Conservation (phyloP, 1,140 invertebrate genomes). For the Meloidogyne exigua region DNA sequence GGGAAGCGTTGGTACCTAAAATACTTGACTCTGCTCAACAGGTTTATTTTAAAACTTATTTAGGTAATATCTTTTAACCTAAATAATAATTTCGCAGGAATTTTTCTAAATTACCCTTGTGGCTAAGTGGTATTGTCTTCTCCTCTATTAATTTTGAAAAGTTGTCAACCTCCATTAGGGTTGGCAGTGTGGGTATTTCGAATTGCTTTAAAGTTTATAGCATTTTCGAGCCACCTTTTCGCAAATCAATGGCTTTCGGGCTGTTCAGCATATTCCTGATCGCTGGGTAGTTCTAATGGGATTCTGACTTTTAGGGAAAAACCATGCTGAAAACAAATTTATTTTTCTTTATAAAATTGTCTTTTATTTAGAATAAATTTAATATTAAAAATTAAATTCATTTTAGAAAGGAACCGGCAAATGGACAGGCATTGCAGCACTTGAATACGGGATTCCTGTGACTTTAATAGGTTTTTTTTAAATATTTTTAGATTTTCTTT, state of each 20-base stretch:
- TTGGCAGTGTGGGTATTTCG: not conserved
- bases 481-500: not conserved
- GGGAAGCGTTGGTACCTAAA: constrained; percentile 79
- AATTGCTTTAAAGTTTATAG: not conserved
- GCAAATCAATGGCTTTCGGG: not conserved
- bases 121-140: not conserved
- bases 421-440: constrained; percentile 93
- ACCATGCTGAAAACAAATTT: not conserved
- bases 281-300: constrained; percentile 1
- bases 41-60: constrained; percentile 53
- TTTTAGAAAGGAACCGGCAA: constrained; percentile 93
- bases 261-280: not conserved
- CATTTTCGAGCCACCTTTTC: not conserved
- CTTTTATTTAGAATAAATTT: not conserved
- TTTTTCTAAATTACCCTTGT: not conserved
- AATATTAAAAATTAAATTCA: not conserved
- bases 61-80: too few relatives aligned
- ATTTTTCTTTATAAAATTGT: constrained; percentile 17
- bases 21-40: constrained; percentile 94
- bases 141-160: not conserved
- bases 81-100: not conserved
- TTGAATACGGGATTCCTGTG: constrained; percentile 93
- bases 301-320: not conserved
- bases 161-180: constrained; percentile 4
- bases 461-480: constrained; percentile 78